Evolutionary conservation across 2,113 vertebrate genomes (phyloP).

Genomic region (Zosterops japonicus): DNA sequence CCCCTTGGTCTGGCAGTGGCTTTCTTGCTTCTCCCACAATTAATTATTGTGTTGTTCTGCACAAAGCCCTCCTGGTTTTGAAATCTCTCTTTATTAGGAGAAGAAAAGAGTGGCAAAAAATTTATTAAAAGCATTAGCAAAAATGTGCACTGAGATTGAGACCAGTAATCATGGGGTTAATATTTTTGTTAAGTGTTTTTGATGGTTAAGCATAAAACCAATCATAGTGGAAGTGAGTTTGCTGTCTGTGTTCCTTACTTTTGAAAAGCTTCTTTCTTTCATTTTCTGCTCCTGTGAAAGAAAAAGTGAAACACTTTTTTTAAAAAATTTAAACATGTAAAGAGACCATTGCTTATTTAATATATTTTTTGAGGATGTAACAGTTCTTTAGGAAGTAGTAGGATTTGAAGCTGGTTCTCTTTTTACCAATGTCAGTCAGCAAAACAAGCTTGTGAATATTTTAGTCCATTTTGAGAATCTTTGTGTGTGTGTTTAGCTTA

Average conservation of each 20-base stretch:
- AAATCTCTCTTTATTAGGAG: not conserved
- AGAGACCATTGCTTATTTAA: not conserved
- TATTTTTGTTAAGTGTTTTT: not conserved
- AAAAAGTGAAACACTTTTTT: not conserved
- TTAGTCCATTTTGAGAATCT: not conserved
- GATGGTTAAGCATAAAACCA: not conserved
- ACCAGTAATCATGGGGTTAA: not conserved
- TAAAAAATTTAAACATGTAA: not conserved
- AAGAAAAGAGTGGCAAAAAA: not conserved
- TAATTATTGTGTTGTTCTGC: not conserved
- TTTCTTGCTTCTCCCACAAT: not conserved
- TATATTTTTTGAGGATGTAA: not conserved
- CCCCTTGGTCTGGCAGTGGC: not conserved
- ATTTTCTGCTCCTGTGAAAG: not conserved
- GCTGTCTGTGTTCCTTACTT: not conserved
- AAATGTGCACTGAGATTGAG: not conserved
- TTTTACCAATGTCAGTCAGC: not conserved
- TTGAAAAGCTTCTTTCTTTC: not conserved
- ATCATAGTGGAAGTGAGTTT: not conserved
- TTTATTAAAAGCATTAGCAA: not conserved
- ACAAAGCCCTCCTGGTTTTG: not conserved
- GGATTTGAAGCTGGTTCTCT: not conserved
- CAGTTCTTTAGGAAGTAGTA: not conserved
- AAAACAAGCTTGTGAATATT: not conserved
- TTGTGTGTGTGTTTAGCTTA: not conserved